Evolutionary conservation across 2,797 vertebrate species (phyloP), one percentile per base, ranked within the genome.

Genomic region (Danio albolineatus): DNA sequence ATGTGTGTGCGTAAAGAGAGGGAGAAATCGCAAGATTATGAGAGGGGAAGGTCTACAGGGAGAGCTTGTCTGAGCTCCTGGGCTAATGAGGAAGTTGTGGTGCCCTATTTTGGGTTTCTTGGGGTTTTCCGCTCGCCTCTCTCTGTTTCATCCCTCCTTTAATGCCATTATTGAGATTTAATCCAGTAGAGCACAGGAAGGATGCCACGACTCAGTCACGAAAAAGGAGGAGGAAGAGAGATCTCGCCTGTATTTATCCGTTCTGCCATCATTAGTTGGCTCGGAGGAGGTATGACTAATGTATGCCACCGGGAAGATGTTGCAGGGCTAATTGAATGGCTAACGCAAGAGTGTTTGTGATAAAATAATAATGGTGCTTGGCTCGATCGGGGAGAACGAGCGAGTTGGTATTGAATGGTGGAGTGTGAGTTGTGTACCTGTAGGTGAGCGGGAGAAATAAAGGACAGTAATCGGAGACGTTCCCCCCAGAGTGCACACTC

Each of bases 391-490:
- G 49, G 49, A 79, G 67, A 56, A 54, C 38, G 49, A 79, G 41
- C 38, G 41, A 64, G 69, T 56, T 54, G 41, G 41, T 73, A 62
- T 56, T 65, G 78, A 56, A 79, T 79, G 59, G 56, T 53, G 10
- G 60, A 79, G 77, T 65, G 78, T 73, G 60, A 73, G 78, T 73
- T 79, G 77, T 79, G 77, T 72, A 73, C 48, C 57, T 64, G 38
- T 57, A 79, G 78, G 78, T 79, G 78, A 65, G 78, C 78, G 38
- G 69, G 21, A 79, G 69, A 79, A 73, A 79, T 79, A 82, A 79
- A 65, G 76, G 81, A 59, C 62, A 74, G 81, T 82, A 78, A 82
- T 82, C 71, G 7, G 81, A 82, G 61, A 79, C 54, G 17, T 67
- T 28, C 51, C 51, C 81, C 43, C 46, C 44, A 19, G 76, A 73